phyloP scores from a whole-genome alignment of 2,888 invertebrate genomes.

The Megamerina dolium region DNA sequence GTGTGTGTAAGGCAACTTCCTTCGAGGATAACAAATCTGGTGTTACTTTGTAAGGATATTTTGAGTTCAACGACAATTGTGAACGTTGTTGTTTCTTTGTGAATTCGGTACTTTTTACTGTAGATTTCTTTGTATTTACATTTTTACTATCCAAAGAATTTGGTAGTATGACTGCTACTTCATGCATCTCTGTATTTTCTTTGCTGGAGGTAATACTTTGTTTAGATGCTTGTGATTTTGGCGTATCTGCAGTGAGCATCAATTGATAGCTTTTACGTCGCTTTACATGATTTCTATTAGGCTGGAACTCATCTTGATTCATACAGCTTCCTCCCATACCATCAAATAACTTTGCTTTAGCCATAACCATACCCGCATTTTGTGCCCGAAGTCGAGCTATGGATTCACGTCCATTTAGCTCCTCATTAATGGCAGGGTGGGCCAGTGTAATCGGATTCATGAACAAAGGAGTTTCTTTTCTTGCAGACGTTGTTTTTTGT shows the following conservation, averaged over 20 bases:
- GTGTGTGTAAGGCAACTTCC: not conserved
- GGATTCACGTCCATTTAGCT: constrained; percentile 60
- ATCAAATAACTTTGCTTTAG: constrained; percentile 72
- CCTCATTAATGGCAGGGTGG: constrained; percentile 23
- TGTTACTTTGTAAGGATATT: not conserved
- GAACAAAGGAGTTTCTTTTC: constrained; percentile 27
- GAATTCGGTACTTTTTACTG: not conserved
- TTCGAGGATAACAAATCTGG: not conserved
- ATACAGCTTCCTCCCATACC: constrained; percentile 46
- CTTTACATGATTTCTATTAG: not conserved
- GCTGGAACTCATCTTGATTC: too few species aligned
- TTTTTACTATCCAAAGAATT: too few species aligned
- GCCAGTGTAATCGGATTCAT: constrained; percentile 8
- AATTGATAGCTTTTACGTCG: not conserved
- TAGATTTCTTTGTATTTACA: not conserved
- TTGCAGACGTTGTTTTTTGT: constrained; percentile 9
- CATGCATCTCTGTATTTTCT: too few species aligned
- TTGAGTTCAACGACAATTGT: not conserved
- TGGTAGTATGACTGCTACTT: too few species aligned
- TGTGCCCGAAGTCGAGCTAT: constrained; percentile 65
- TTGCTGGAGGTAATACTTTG: too few species aligned
- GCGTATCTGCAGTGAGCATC: not conserved
- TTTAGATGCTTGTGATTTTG: too few species aligned
- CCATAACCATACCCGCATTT: constrained; percentile 75
- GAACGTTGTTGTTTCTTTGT: not conserved